These are phyloP conservation scores for Micromussa lordhowensis DNA, from an alignment of 92 coral and sea anemone species.

Conservation along the genomic window DNA sequence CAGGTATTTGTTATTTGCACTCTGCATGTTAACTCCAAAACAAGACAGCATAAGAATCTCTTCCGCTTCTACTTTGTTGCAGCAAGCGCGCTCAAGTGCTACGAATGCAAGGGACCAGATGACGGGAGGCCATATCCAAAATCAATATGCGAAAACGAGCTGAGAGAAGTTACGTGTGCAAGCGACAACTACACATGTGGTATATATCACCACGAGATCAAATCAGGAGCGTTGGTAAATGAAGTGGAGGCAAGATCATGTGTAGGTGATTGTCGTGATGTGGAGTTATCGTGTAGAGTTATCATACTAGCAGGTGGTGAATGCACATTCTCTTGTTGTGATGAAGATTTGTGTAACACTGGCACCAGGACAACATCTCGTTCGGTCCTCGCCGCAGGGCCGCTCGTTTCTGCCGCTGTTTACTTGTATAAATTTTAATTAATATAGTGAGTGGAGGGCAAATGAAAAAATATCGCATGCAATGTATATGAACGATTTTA, in stretches of 20 bases:
- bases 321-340: constrained; percentile 32
- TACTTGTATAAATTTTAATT: neutral
- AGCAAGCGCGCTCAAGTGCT: constrained; percentile 32
- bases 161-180: constrained; percentile 14
- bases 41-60: neutral
- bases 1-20: neutral
- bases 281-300: constrained; percentile 32
- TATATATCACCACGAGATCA: constrained; percentile 31
- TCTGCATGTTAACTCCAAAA: neutral
- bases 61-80: neutral
- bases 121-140: constrained; percentile 40
- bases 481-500: neutral
- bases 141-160: constrained; percentile 29
- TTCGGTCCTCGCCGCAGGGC: neutral
- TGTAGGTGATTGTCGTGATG: constrained; percentile 10
- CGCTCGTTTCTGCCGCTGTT: neutral
- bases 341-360: constrained; percentile 40
- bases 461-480: neutral
- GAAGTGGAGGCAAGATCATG: constrained; percentile 40
- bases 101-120: constrained; percentile 39
- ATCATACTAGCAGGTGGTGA: constrained; percentile 36
- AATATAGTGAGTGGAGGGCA: neutral
- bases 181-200: constrained; percentile 13
- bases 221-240: constrained; percentile 13
- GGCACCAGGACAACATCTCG: neutral